These are phyloP conservation scores for Calvadosia cruxmelitensis DNA, from an alignment of 30 jellyfish, hydroid and myxozoan genomes.

Conservation along the genomic window DNA sequence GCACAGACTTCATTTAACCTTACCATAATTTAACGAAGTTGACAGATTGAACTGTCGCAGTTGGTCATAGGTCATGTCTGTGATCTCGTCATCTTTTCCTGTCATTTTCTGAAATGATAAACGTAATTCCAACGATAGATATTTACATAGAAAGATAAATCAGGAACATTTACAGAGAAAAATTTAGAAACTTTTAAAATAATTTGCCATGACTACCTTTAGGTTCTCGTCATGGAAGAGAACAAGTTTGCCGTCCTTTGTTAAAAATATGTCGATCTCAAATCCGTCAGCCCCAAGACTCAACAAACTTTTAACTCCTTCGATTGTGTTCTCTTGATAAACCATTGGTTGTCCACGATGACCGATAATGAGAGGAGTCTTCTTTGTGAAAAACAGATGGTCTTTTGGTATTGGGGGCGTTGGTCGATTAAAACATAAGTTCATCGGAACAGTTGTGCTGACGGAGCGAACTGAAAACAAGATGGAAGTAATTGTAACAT, in stretches of 20 bases:
- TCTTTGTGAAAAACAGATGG: conserved; percentile 49
- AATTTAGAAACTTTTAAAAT: too few relatives aligned
- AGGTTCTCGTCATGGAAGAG: conserved; percentile 78
- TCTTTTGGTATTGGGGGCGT: conserved; percentile 39
- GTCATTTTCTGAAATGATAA: conserved; percentile 21
- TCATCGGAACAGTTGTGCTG: too few relatives aligned
- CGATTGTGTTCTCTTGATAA: conserved; percentile 66
- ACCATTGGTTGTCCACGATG: conserved; percentile 74
- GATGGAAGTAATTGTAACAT: too few relatives aligned
- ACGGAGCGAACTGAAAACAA: too few relatives aligned
- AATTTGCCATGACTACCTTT: too few relatives aligned
- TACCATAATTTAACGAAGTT: conserved; percentile 19
- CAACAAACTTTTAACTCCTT: conserved; percentile 48
- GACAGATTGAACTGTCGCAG: conserved; percentile 13
- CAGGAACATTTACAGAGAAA: too few relatives aligned
- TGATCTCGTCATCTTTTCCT: conserved; percentile 26
- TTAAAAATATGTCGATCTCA: conserved; percentile 52
- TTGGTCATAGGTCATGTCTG: conserved; percentile 34
- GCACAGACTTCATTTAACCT: too few relatives aligned
- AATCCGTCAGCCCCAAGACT: conserved; percentile 68
- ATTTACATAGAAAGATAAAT: too few relatives aligned
- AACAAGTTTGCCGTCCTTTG: conserved; percentile 50
- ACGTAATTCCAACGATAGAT: too few relatives aligned
- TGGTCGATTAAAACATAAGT: conserved; percentile 36
- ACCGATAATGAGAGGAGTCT: conserved; percentile 58